Evolutionary conservation across 2,888 invertebrate genomes (phyloP).

Genomic region (Thereva nobilitata): DNA sequence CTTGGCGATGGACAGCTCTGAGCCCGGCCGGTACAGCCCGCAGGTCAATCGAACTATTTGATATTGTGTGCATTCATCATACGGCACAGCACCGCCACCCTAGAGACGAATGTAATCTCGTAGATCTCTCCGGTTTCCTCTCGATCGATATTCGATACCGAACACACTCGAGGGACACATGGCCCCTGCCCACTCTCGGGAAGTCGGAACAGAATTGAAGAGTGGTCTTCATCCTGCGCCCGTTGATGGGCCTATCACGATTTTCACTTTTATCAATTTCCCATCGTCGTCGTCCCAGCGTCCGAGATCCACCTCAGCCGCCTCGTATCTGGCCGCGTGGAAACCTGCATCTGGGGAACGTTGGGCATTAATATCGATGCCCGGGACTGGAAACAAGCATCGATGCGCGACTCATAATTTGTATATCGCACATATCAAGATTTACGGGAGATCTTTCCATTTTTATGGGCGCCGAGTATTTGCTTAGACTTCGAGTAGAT

Average conservation of each 20-base stretch:
- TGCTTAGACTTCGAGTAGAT: conserved; percentile 25
- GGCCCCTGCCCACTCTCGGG: conserved; percentile 27
- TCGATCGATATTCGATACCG: neutral
- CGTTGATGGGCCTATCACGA: conserved; percentile 35
- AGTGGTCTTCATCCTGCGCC: conserved; percentile 21
- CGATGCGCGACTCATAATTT: conserved; percentile 26
- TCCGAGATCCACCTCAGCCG: neutral
- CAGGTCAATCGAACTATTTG: conserved; percentile 15
- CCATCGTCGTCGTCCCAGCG: conserved; percentile 11
- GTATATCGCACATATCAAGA: conserved; percentile 32
- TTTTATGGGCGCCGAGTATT: conserved; percentile 28
- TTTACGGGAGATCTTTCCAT: conserved; percentile 31
- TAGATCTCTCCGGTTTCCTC: conserved; percentile 22
- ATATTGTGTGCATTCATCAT: conserved; percentile 30
- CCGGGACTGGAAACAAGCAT: neutral
- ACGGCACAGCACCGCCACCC: conserved; percentile 28
- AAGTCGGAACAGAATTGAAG: conserved; percentile 6
- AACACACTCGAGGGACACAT: conserved; percentile 25
- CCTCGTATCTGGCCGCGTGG: conserved; percentile 5
- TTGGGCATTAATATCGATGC: conserved; percentile 4
- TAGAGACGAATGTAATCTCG: conserved; percentile 27
- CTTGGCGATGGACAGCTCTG: conserved; percentile 19
- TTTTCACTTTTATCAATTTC: conserved; percentile 36
- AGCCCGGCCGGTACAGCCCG: conserved; percentile 6
- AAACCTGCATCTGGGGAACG: neutral